These are phyloP conservation scores for Meghimatium bilineatum DNA, from an alignment of 2,888 invertebrate species.

Conservation along the genomic window DNA sequence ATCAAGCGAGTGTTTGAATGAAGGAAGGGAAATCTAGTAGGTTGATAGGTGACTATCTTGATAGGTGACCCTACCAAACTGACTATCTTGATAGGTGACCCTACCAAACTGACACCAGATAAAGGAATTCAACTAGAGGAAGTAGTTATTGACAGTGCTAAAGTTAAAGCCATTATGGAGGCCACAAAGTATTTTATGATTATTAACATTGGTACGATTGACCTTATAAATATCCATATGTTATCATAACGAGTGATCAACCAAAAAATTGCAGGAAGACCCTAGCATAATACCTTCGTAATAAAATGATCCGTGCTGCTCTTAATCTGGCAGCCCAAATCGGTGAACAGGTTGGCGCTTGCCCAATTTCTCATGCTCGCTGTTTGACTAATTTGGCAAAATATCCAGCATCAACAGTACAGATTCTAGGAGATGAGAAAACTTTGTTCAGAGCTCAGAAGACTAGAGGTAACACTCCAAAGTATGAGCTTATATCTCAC, in stretches of 20 bases:
- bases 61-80: no score
- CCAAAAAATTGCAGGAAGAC: constrained; percentile 89
- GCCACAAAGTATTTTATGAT: constrained; percentile 98
- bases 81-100: constrained; percentile 83
- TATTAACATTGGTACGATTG: constrained; percentile 98
- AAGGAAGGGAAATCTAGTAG: no score
- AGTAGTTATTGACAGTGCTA: constrained; percentile 90
- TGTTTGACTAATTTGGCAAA: no score
- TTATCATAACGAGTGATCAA: constrained; percentile 94
- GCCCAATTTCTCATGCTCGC: no score
- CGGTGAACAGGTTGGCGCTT: constrained; percentile 94
- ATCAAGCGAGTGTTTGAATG: no score
- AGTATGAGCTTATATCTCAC: no score
- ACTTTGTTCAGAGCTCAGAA: no score
- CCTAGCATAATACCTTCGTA: constrained; percentile 90
- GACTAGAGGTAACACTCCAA: no score
- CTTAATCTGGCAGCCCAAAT: constrained; percentile 95
- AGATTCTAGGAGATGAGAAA: no score
- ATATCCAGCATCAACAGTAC: no score
- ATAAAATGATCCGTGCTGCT: constrained; percentile 95
- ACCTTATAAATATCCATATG: constrained; percentile 95
- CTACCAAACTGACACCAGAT: constrained; percentile 88
- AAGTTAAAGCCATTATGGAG: constrained; percentile 94
- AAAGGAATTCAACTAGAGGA: constrained; percentile 90
- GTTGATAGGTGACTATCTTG: no score